Evolutionary conservation across 2,113 vertebrate species (phyloP).

Genomic region (Rhipidura dahli): DNA sequence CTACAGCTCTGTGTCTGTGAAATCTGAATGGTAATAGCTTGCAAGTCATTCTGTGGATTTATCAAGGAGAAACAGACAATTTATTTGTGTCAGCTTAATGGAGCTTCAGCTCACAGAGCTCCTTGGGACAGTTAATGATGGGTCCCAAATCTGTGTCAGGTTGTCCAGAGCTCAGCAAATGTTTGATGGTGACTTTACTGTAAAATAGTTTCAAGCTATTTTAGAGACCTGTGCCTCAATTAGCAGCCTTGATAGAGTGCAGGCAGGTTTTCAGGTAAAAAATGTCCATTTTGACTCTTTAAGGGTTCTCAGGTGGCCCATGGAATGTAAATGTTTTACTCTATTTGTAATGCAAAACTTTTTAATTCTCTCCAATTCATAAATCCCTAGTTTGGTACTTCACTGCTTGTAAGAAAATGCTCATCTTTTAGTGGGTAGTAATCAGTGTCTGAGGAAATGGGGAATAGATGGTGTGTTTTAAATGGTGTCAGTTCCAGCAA

Average conservation of each 20-base stretch:
- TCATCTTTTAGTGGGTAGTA: neutral
- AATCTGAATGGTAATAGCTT: neutral
- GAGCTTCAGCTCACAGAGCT: neutral
- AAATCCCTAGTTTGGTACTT: neutral
- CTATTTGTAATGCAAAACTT: slow-evolving; percentile 3
- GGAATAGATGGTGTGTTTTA: neutral
- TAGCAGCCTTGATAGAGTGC: neutral
- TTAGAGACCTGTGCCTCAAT: neutral
- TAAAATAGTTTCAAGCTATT: neutral
- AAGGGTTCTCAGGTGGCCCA: neutral
- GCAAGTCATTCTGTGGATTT: neutral
- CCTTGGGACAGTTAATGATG: fast-evolving
- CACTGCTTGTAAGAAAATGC: neutral
- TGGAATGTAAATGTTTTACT: neutral
- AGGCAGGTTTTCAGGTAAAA: neutral
- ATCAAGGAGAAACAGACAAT: neutral
- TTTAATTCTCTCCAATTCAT: slow-evolving; percentile 24
- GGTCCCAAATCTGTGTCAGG: neutral
- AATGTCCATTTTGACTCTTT: neutral
- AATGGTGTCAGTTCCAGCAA: slow-evolving; percentile 29
- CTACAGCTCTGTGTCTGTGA: neutral
- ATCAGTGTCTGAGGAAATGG: slow-evolving; percentile 13
- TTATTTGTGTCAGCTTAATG: neutral
- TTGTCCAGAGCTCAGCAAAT: neutral
- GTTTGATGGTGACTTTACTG: neutral